phyloP scores from a whole-genome alignment of 2,888 invertebrate species.

The Dryocosmus kuriphilus region DNA sequence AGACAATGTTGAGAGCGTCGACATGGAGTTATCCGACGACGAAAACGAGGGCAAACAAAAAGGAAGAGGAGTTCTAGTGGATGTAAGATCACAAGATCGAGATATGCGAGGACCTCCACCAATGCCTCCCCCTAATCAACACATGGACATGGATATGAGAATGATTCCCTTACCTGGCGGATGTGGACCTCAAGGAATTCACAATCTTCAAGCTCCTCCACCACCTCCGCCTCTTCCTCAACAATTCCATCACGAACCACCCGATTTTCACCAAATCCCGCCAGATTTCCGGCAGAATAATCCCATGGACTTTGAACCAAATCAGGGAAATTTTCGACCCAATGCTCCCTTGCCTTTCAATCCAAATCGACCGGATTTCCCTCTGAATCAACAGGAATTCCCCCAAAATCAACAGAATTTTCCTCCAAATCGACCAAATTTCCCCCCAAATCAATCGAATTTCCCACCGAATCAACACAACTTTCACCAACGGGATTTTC shows the following conservation, averaged over 20 bases:
- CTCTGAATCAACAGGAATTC: slow-evolving; percentile 66
- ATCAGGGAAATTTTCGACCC: slow-evolving; percentile 61
- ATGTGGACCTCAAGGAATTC: slow-evolving; percentile 48
- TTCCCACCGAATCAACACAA: slow-evolving; percentile 64
- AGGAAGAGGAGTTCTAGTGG: slow-evolving; percentile 70
- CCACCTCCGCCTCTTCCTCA: slow-evolving; percentile 66
- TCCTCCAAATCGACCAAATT: slow-evolving; percentile 59
- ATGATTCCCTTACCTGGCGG: slow-evolving; percentile 69
- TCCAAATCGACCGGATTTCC: slow-evolving; percentile 63
- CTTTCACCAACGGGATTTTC: slow-evolving; percentile 62
- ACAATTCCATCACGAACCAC: slow-evolving; percentile 65
- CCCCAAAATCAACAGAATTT: slow-evolving; percentile 65
- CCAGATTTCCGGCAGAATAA: slow-evolving; percentile 55
- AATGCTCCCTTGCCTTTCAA: slow-evolving; percentile 55
- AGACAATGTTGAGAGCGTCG: slow-evolving; percentile 89
- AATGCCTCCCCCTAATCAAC: slow-evolving; percentile 74
- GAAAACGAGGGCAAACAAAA: slow-evolving; percentile 78
- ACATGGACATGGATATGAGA: slow-evolving; percentile 76
- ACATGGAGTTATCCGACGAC: slow-evolving; percentile 93
- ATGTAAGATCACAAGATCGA: slow-evolving; percentile 72
- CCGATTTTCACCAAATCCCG: slow-evolving; percentile 57
- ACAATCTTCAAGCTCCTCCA: slow-evolving; percentile 50
- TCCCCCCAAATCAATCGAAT: slow-evolving; percentile 58
- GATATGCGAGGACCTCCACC: slow-evolving; percentile 67
- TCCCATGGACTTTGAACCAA: slow-evolving; percentile 61